Conservation (phyloP, 2,113 vertebrate species). For the Lynx canadensis region DNA sequence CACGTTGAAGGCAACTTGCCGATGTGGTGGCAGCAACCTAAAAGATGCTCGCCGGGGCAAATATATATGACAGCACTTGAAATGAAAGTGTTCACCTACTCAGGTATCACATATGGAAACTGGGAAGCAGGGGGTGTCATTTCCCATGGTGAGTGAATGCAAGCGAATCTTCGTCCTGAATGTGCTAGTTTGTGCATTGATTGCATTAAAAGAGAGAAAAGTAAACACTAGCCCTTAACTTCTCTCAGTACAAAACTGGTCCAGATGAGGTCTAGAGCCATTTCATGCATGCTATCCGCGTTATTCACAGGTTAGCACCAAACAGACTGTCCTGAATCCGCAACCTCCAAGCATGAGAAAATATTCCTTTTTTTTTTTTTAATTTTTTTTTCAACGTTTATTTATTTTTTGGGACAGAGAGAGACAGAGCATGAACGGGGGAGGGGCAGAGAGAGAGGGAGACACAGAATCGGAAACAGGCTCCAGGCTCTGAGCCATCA, state of each 20-base stretch:
- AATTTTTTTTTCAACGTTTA: too few relatives aligned
- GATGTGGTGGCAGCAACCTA: conserved; percentile 56
- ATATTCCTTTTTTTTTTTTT: background rate
- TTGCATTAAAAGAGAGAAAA: background rate
- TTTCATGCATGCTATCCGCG: background rate
- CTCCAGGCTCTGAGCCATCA: too few relatives aligned
- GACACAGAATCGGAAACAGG: too few relatives aligned
- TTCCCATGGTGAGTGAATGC: background rate
- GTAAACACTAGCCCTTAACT: background rate
- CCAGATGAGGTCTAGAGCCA: background rate
- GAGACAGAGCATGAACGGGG: too few relatives aligned
- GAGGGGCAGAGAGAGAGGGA: too few relatives aligned
- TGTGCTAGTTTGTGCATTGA: background rate
- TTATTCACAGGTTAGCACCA: background rate
- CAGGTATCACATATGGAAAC: background rate
- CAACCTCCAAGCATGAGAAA: background rate
- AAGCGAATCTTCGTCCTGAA: background rate
- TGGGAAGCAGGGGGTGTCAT: background rate
- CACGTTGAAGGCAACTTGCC: conserved; percentile 61
- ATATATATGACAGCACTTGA: conserved; percentile 29
- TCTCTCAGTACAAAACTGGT: background rate
- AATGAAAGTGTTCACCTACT: background rate
- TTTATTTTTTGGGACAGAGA: too few relatives aligned
- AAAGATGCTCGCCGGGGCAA: conserved; percentile 49
- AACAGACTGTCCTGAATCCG: too few relatives aligned